Evolutionary conservation across 2,888 invertebrate genomes (phyloP).

Genomic region (Phaonia tiefii): DNA sequence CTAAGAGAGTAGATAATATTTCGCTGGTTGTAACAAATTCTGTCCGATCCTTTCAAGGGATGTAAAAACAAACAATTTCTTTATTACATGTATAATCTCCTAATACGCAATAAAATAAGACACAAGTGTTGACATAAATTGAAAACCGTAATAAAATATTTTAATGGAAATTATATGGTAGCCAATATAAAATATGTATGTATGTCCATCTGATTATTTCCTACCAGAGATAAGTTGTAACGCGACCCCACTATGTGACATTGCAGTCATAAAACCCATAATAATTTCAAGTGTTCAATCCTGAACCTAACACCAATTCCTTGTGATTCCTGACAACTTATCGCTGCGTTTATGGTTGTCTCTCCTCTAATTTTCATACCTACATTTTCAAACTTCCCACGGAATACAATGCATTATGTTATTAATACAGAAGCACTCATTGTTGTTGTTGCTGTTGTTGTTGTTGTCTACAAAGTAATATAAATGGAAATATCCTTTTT

Average conservation of each 20-base stretch:
- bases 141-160: no score
- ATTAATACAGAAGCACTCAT: no score
- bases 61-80: no score
- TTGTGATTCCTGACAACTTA: neutral
- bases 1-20: no score
- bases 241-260: neutral
- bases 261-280: conserved; percentile 3
- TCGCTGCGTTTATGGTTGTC: neutral
- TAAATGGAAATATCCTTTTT: neutral
- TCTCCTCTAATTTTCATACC: conserved; percentile 16
- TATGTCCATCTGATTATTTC: neutral
- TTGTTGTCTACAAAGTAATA: neutral
- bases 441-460: neutral
- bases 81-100: no score
- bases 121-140: no score
- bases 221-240: conserved; percentile 5
- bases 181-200: neutral
- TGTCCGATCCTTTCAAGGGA: no score
- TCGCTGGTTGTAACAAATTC: no score
- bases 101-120: no score
- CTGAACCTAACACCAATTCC: conserved; percentile 9
- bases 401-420: neutral
- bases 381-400: conserved; percentile 18
- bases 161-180: no score
- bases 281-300: conserved; percentile 17